phyloP scores from a whole-genome alignment of 2,888 invertebrate genomes.

The Panorpa germanica region DNA sequence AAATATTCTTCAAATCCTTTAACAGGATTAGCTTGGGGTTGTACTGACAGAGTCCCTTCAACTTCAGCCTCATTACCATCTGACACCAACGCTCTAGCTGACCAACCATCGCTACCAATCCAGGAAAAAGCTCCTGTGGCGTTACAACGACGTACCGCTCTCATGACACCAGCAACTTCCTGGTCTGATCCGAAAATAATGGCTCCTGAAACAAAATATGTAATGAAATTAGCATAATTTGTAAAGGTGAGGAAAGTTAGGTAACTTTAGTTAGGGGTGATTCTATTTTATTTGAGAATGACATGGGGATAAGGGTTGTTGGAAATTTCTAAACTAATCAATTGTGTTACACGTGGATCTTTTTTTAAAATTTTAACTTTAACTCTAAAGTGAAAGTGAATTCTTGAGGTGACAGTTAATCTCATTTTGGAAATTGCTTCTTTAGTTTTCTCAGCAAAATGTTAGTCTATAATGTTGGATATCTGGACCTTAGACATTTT shows the following conservation, averaged over 20 bases:
- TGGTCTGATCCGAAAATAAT: conserved; percentile 94
- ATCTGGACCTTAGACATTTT: too few species aligned
- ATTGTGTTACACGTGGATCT: too few species aligned
- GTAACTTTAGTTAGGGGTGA: conserved; percentile 3
- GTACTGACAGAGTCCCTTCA: conserved; percentile 87
- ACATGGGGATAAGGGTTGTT: background rate
- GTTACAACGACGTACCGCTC: conserved; percentile 71
- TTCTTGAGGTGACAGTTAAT: too few species aligned
- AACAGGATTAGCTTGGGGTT: conserved; percentile 83
- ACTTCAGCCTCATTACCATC: conserved; percentile 74
- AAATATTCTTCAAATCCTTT: conserved; percentile 78
- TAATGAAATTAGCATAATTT: conserved; percentile 1
- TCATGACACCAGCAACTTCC: conserved; percentile 91
- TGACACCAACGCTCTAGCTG: conserved; percentile 68
- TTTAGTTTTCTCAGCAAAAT: too few species aligned
- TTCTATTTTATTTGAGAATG: background rate
- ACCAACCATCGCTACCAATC: conserved; percentile 96
- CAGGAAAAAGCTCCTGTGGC: conserved; percentile 83
- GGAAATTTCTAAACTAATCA: too few species aligned
- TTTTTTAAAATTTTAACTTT: too few species aligned
- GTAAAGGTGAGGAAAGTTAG: too few species aligned
- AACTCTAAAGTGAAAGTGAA: too few species aligned
- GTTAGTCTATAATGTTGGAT: too few species aligned
- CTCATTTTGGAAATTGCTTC: too few species aligned
- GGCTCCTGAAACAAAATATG: conserved; percentile 41